Evolutionary conservation across 1,140 invertebrate species (phyloP).

Genomic region (Nixonia krombeini): DNA sequence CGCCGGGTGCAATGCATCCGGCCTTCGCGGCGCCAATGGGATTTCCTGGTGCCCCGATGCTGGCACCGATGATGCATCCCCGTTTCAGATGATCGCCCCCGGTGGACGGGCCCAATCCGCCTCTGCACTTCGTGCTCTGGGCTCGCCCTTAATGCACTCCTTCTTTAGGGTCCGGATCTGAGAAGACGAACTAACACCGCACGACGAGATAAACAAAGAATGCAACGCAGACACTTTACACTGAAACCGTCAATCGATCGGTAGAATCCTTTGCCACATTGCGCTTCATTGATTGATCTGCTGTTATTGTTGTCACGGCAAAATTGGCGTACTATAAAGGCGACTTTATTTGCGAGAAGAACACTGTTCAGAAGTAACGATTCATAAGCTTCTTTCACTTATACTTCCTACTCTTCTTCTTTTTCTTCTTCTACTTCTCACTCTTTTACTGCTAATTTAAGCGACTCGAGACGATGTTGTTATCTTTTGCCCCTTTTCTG

Average conservation of each 20-base stretch:
- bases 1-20: slow-evolving; percentile 77
- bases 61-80: slow-evolving; percentile 81
- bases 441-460: too few species aligned
- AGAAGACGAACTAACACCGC: slow-evolving; percentile 23
- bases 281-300: too few species aligned
- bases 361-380: too few species aligned
- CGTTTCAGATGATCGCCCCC: slow-evolving; percentile 84
- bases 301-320: too few species aligned
- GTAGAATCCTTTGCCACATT: too few species aligned
- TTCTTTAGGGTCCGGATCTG: slow-evolving; percentile 51
- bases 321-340: too few species aligned
- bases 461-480: too few species aligned
- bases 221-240: slow-evolving; percentile 3
- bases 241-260: not conserved
- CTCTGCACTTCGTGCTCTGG: slow-evolving; percentile 71
- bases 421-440: too few species aligned
- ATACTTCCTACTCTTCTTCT: too few species aligned
- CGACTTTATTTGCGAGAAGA: too few species aligned
- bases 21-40: slow-evolving; percentile 77
- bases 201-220: slow-evolving; percentile 24
- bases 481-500: too few species aligned
- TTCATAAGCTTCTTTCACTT: too few species aligned
- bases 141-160: slow-evolving; percentile 65
- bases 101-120: slow-evolving; percentile 68
- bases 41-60: slow-evolving; percentile 75